Base-by-base conservation (phyloP, 2,797 vertebrate genomes). In the Fistularia tabacaria region DNA sequence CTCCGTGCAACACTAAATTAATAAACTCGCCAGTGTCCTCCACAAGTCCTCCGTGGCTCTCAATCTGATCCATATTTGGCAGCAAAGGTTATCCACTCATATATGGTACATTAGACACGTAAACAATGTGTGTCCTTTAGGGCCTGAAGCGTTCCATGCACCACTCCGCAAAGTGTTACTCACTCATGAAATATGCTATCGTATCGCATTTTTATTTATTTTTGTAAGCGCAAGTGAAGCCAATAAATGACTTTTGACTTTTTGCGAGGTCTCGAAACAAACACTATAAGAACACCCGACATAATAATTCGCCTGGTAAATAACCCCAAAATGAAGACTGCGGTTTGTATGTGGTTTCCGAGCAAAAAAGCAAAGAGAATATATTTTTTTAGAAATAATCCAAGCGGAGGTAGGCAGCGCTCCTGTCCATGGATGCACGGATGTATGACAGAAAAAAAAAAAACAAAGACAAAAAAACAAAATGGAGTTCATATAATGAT, bases 51-150 rank as follows among this genome's bases (percentile, higher is more conserved):
- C 67, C 13, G 61, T 61, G 58, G 15, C 57, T 65, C 47, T 72
- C 63, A 47, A 45, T 66, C 56, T 38, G 6, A 82, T 82, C 71
- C 62, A 73, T 63, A 60, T 47, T 64, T 61, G 52, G 51, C 51
- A 70, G 74, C 54, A 73, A 75, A 85, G 74, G 68, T 83, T 80
- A 81, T 74, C 59, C 40, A 48, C 57, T 84, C 47, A 58, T 71
- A 68, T 74, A 72, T 63, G 65, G 55, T 74, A 72, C 73, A 79
- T 79, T 72, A 79, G 66, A 80, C 64, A 62, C 60, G 72, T 73
- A 81, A 82, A 80, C 71, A 73, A 71, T 60, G 65, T 74, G 48
- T 68, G 60, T 62, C 67, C 69, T 65, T 55, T 45, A 63, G 25
- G 48, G 52, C 76, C 62, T 1, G n/a, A 59, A 60, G 71, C 70